Evolutionary conservation across 2,113 vertebrate species (phyloP).

Genomic region (Gadus macrocephalus): DNA sequence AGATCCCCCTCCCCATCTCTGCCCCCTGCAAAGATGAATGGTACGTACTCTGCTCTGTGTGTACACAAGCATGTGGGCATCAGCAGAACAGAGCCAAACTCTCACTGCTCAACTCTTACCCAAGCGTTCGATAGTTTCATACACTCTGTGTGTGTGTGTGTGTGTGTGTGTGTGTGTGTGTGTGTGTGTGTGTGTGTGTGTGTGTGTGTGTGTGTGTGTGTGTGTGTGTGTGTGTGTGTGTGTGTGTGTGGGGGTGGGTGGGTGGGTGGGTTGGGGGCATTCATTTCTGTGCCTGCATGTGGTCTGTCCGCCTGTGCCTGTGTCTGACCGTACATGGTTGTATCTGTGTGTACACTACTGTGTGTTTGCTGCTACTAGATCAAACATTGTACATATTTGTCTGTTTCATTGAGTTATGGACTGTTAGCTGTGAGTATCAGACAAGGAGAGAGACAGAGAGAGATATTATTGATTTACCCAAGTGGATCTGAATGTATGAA

Average conservation of each 20-base stretch:
- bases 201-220: neutral
- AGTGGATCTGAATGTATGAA: no score
- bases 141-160: neutral
- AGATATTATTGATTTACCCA: no score
- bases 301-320: neutral
- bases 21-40: conserved; percentile 63
- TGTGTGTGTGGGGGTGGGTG: neutral
- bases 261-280: neutral
- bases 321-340: conserved; percentile 3
- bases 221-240: neutral
- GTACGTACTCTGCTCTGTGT: conserved; percentile 48
- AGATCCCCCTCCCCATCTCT: conserved; percentile 32
- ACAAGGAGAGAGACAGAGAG: neutral
- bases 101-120: neutral
- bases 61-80: conserved; percentile 4
- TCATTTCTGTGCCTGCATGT: no score
- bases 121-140: neutral
- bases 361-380: neutral
- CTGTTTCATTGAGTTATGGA: no score
- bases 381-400: no score
- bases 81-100: neutral
- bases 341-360: conserved; percentile 1
- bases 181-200: neutral
- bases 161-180: neutral
- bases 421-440: neutral